Base-by-base conservation (phyloP, 2,888 invertebrate genomes). In the Sinelater perroti region DNA sequence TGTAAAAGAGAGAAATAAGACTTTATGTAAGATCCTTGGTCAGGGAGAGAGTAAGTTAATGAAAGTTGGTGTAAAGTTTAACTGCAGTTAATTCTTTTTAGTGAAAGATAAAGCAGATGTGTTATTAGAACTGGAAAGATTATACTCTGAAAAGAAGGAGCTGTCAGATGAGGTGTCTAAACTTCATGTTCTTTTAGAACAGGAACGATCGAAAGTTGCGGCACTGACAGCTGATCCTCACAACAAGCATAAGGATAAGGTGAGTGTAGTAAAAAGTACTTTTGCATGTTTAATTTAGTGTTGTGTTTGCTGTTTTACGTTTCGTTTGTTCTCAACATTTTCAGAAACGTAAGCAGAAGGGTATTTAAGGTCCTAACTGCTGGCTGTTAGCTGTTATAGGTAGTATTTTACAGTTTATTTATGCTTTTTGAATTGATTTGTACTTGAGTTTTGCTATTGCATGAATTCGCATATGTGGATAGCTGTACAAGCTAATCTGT, bases 101-200 rank as follows among this genome's bases (percentile, higher is more conserved):
- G 91, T 91, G 89, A 88, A 88, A 76, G 90, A 90, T 70, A 91
- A 91, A 76, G 90, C 89, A 0, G 85, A 88, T 60, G 85, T 91
- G 8, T 74, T 91, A 58, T 79, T 87, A 40, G 90, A 91, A 74
- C 83, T 91, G 44, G 89, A 90, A 66, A 82, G 86, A 64, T 78
- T 91, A 63, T 83, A 85, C 52, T 82, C 82, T 28, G 86, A 89
- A 31, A 87, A 89, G 67, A 84, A 86, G 55, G 91, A 92, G 72
- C 78, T 92, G 33, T 89, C 88, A 1, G 83, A 86, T 0, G 87
- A 91, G 78, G 82, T 92, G 28, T 80, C 84, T 5, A 76, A 82
- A 21, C 78, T 91, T 17, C 87, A 89, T 71, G 85, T 85, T 3
- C 85, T 89, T 56, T 78, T 92, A 28, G 91, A 92, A 75, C 88